Conservation (phyloP, 2,113 vertebrate species). For the Eonycteris spelaea region DNA sequence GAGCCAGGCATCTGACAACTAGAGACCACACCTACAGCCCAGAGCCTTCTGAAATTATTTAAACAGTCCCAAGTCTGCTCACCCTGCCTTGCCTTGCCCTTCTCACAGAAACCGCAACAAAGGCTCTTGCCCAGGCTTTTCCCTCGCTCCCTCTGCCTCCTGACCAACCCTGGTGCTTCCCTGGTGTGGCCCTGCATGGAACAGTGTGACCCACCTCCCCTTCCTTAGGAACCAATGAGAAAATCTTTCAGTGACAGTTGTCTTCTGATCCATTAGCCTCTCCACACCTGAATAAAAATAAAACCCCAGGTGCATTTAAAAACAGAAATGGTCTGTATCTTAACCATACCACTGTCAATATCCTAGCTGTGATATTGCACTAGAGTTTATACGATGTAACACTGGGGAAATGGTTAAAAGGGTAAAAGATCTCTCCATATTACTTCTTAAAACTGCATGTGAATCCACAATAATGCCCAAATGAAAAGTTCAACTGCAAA, state of each 20-base stretch:
- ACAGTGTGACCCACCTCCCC: rapidly evolving
- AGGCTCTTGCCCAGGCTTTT: neutral
- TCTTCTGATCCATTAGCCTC: neutral
- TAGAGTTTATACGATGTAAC: neutral
- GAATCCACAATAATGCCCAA: neutral
- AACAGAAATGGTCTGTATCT: neutral
- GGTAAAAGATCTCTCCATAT: neutral
- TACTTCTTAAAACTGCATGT: neutral
- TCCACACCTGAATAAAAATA: neutral
- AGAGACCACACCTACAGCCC: neutral
- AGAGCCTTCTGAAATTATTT: neutral
- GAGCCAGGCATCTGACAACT: neutral
- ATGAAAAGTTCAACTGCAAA: neutral
- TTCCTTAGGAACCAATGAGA: neutral
- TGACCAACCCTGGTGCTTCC: rapidly evolving
- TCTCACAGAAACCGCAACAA: neutral
- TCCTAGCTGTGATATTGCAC: neutral
- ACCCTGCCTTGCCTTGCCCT: neutral
- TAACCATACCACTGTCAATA: neutral
- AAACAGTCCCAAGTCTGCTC: neutral
- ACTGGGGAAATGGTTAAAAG: rapidly evolving
- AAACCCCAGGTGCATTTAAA: neutral
- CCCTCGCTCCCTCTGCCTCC: neutral
- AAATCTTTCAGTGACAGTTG: neutral
- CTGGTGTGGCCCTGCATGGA: rapidly evolving